Base-by-base conservation (phyloP, 1,140 invertebrate species). In the Frieseomelitta varia region DNA sequence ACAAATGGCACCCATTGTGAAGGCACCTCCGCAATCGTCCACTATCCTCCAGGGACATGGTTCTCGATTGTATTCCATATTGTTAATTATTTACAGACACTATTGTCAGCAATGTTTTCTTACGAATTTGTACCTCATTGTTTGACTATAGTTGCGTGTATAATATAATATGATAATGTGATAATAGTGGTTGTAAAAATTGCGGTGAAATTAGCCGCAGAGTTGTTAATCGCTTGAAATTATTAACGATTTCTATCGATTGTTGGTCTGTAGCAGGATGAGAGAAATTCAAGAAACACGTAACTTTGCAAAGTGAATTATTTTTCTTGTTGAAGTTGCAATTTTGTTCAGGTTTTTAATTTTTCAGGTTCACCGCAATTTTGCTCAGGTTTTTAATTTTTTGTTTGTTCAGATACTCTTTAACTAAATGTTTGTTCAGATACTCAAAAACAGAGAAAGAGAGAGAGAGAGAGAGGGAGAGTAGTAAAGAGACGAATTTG, bases 41-140 rank as follows among this genome's bases (percentile, higher is more conserved):
- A 89, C 65, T 53, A 89, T 77, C 51, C 88, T 89, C 86, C 86
- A 89, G 56, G 88, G 88, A 81, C 88, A 89, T 0, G 88, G 88
- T n/a, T 89, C 88, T 2, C 88, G 83, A 30, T 79, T 79, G n/a
- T 88, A 89, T 76, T 89, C 88, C 88, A 89, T 89, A 24, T 65
- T 24, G 27, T 72, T 6, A 6, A 79, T 53, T 11, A 39, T 14
- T 55, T 47, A 19, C 1, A 65, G 27, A 11, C 17, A 21, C 24
- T 39, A 17, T 76, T 53, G 6, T 39, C 17, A 17, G 15, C 10
- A 27, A 14, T 17, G 34, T 58, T 14, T 51, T 12, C n/a, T 8
- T 15, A 19, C 2, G 15, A 71, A 69, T 78, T 21, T 58, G 24
- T 63, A 12, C 24, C 47, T 55, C 56, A 79, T 79, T 27, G 55